A percentile compares a stretch with the other conserved stretches of the same genome.
Conservation (phyloP, 2,888 invertebrate genomes). For the Exephanes ischioxanthus region DNA sequence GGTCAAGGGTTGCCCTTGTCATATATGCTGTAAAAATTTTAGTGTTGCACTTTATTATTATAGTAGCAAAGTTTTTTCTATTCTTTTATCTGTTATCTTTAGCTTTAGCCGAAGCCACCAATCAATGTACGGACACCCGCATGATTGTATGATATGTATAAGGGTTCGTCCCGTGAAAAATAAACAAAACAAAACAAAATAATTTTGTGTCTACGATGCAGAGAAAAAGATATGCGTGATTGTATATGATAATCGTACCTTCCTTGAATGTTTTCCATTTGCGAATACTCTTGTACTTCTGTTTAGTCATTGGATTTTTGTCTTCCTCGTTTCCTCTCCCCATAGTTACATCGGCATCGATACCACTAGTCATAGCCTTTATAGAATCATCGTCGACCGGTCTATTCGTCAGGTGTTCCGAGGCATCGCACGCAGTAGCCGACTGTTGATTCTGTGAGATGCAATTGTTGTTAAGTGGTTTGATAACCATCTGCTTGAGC, state of each 20-base stretch:
- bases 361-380: slow-evolving; percentile 32
- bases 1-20: too few relatives aligned
- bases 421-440: neutral
- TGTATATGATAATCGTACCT: slow-evolving; percentile 70
- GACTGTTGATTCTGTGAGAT: slow-evolving; percentile 66
- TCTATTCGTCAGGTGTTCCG: neutral
- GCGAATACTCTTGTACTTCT: slow-evolving; percentile 78
- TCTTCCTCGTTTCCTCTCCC: slow-evolving; percentile 21
- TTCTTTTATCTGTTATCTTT: too few relatives aligned
- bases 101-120: too few relatives aligned
- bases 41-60: too few relatives aligned
- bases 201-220: neutral
- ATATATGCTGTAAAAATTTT: too few relatives aligned
- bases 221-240: neutral
- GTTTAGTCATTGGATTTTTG: slow-evolving; percentile 68
- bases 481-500: slow-evolving; percentile 73
- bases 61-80: too few relatives aligned
- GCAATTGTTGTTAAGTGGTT: slow-evolving; percentile 74
- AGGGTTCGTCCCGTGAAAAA: neutral
- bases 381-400: neutral
- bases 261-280: slow-evolving; percentile 75
- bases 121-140: too few relatives aligned
- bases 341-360: slow-evolving; percentile 64
- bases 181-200: neutral
- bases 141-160: too few relatives aligned